phyloP scores from a whole-genome alignment of 2,888 invertebrate genomes.

The Colostygia pectinataria region DNA sequence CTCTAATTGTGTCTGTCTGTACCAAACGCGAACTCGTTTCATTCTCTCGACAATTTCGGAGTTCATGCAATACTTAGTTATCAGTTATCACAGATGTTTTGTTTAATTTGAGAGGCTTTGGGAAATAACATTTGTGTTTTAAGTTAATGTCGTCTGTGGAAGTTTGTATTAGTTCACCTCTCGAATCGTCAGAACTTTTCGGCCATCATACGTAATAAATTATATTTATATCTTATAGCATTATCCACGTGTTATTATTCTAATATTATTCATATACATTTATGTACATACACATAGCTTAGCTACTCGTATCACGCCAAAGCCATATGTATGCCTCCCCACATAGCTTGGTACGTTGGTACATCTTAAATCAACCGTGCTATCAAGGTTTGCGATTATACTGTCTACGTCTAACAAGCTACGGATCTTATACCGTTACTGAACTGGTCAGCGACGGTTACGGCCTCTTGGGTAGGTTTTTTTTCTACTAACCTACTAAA shows the following conservation, averaged over 20 bases:
- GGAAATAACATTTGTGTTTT: neutral
- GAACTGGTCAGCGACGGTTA: slow-evolving; percentile 52
- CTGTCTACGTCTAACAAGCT: slow-evolving; percentile 46
- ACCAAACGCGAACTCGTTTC: slow-evolving; percentile 15
- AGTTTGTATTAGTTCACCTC: too few species aligned
- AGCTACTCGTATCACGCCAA: neutral
- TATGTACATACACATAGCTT: too few species aligned
- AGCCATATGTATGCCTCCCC: neutral
- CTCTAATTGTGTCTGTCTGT: slow-evolving; percentile 10
- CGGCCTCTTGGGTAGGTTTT: slow-evolving; percentile 54
- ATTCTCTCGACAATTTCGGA: slow-evolving; percentile 9
- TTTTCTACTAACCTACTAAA: slow-evolving; percentile 64
- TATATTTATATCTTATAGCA: too few species aligned
- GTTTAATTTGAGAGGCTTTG: neutral
- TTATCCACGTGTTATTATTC: neutral
- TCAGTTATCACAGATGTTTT: slow-evolving; percentile 2
- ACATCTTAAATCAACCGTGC: slow-evolving; percentile 35
- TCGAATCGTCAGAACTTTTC: too few species aligned
- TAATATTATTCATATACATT: neutral
- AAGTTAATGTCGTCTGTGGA: too few species aligned
- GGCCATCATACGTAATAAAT: too few species aligned
- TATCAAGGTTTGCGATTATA: slow-evolving; percentile 43
- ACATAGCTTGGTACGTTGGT: slow-evolving; percentile 23
- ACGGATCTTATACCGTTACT: slow-evolving; percentile 59
- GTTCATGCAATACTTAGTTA: slow-evolving; percentile 7